Conservation (phyloP, 2,113 vertebrate species). For the Halcyon malimbica region DNA sequence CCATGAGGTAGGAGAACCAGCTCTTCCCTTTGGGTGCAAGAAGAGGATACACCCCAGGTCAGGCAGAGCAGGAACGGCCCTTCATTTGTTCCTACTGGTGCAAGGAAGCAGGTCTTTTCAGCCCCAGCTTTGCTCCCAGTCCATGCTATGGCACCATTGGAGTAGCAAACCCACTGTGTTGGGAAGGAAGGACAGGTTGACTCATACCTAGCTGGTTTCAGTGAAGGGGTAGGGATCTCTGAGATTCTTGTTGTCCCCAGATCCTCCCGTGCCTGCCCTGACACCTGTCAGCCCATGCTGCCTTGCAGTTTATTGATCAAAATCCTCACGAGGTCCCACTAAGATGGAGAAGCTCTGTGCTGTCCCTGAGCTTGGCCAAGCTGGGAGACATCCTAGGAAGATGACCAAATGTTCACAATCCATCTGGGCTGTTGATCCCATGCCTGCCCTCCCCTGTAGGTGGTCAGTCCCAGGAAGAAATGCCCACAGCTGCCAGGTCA, state of each 20-base stretch:
- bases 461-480: neutral
- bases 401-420: neutral
- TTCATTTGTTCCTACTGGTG: neutral
- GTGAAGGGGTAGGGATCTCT: slow-evolving; percentile 4
- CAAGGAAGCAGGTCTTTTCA: neutral
- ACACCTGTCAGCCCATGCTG: slow-evolving; percentile 46
- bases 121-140: neutral
- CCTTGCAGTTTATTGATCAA: slow-evolving; percentile 32
- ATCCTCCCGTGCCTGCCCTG: slow-evolving; percentile 2
- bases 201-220: slow-evolving; percentile 41
- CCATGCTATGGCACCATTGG: neutral
- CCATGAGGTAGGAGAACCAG: neutral
- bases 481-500: neutral
- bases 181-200: neutral
- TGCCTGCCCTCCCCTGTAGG: neutral
- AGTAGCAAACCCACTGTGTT: neutral
- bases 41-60: neutral
- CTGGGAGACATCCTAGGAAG: neutral
- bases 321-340: slow-evolving; percentile 32
- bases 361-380: neutral
- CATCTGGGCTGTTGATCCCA: neutral
- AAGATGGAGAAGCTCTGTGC: slow-evolving; percentile 13
- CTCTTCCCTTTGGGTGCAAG: neutral
- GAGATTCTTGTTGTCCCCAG: slow-evolving; percentile 36
- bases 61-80: neutral